Evolutionary conservation across 2,888 invertebrate species (phyloP).

Genomic region (Idaea aversata): DNA sequence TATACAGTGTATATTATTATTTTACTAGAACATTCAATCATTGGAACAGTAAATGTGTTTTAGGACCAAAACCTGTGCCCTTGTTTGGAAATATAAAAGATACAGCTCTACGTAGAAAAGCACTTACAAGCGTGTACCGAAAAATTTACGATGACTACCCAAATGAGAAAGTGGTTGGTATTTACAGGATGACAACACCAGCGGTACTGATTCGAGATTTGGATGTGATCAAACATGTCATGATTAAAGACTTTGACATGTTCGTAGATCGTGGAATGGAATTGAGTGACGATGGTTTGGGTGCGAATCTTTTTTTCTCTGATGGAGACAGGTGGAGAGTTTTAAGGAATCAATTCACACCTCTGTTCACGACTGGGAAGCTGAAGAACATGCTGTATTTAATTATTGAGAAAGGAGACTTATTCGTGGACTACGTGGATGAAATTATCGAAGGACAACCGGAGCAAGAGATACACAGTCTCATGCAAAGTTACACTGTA

Average conservation of each 20-base stretch:
- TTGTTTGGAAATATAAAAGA: neutral
- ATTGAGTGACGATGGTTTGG: conserved; percentile 10
- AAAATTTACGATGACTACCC: neutral
- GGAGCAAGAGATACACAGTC: conserved; percentile 32
- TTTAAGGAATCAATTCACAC: conserved; percentile 18
- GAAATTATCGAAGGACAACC: conserved; percentile 13
- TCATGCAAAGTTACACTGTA: conserved; percentile 44
- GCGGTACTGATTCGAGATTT: conserved; percentile 18
- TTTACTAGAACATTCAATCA: neutral
- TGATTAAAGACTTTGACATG: conserved; percentile 4
- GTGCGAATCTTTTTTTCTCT: conserved; percentile 16
- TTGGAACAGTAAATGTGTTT: neutral
- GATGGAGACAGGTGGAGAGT: conserved; percentile 18
- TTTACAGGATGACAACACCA: conserved; percentile 15
- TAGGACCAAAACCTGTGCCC: neutral
- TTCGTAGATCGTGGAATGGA: conserved; percentile 1
- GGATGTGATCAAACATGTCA: neutral
- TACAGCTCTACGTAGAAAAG: conserved; percentile 18
- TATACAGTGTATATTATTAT: neutral
- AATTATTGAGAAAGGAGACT: conserved; percentile 41
- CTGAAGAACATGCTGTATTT: conserved; percentile 19
- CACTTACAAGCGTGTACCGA: conserved; percentile 8
- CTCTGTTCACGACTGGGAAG: conserved; percentile 20
- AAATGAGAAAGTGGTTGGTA: conserved; percentile 15
- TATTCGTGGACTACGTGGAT: conserved; percentile 36